Evolutionary conservation across 2,888 invertebrate genomes (phyloP).

Genomic region (Polydrusus cervinus): DNA sequence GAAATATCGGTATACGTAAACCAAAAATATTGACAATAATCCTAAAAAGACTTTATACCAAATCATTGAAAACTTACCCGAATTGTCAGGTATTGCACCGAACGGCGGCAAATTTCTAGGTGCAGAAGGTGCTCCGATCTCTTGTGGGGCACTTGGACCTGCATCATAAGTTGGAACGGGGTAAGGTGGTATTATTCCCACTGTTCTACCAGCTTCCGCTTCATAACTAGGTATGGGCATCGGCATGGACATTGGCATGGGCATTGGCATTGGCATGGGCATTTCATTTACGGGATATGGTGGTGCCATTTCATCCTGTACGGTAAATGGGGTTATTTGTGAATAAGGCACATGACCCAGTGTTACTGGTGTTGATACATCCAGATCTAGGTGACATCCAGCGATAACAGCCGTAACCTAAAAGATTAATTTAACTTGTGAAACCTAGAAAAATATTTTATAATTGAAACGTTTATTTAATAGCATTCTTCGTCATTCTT

Average conservation of each 20-base stretch:
- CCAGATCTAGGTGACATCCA: slow-evolving; percentile 3
- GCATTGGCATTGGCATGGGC: slow-evolving; percentile 5
- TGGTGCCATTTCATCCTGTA: not conserved
- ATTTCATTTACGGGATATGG: slow-evolving; percentile 1
- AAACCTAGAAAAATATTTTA: too few relatives aligned
- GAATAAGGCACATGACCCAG: slow-evolving; percentile 1
- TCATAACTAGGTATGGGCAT: slow-evolving; percentile 9
- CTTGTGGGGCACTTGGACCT: slow-evolving; percentile 7
- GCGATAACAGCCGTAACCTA: not conserved
- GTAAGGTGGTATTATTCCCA: not conserved
- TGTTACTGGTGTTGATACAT: not conserved
- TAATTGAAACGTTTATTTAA: too few relatives aligned
- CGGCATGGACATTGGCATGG: not conserved
- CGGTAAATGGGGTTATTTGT: too few relatives aligned
- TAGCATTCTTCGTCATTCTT: too few relatives aligned
- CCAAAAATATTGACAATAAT: too few relatives aligned
- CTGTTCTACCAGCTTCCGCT: not conserved
- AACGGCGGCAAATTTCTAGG: not conserved
- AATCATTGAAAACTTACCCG: not conserved
- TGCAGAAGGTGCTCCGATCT: not conserved
- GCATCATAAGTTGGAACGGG: not conserved
- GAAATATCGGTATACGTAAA: too few relatives aligned
- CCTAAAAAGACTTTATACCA: too few relatives aligned
- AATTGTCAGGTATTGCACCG: not conserved
- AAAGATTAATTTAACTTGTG: too few relatives aligned